Base-by-base conservation (phyloP, 2,797 vertebrate genomes). In the Smutsia gigantea region DNA sequence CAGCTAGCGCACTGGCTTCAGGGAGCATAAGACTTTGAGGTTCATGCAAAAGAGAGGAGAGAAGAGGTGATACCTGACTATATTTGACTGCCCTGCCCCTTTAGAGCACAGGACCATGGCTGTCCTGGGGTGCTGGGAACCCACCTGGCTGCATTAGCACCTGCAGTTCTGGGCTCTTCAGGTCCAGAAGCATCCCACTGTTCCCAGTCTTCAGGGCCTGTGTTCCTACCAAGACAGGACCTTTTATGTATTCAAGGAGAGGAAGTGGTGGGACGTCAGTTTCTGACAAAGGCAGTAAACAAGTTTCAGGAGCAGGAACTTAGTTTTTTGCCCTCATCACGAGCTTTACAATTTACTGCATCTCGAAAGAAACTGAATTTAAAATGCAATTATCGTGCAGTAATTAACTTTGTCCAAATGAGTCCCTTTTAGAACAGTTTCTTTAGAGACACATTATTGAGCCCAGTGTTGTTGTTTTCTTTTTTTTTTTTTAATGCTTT, bases 341-440 rank as follows among this genome's bases (percentile, higher is more conserved):
- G 9, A 86, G 59, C 12, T 79, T 98, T 98, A 97, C 94, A 96
- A 51, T 96, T 98, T 96, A 46, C 59, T 59, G 88, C 85, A 95
- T 97, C 85, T 85, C 83, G 87, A 95, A 98, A 97, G 96, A 98
- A 98, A 96, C 59, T 86, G 11, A 84, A 97, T 97, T 98, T 97
- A 97, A 95, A 98, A 97, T 94, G 89, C 7, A 63, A 88, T 95
- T 71, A 98, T 97, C 97, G 88, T 94, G 94, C 87, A 92, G 88
- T 98, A 98, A 98, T 97, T 91, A 96, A 97, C 97, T 98, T 98
- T 92, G 95, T 93, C 96, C 97, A 96, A 98, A 97, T 95, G 97
- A 92, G 29, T 64, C 96, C 97, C 46, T 95, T 97, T 85, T 86
- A 97, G 97, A 98, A 97, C 86, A 57, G 29, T 78, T 92, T 92